Evolutionary conservation across 2,888 invertebrate genomes (phyloP).

Genomic region (Bombylius major): DNA sequence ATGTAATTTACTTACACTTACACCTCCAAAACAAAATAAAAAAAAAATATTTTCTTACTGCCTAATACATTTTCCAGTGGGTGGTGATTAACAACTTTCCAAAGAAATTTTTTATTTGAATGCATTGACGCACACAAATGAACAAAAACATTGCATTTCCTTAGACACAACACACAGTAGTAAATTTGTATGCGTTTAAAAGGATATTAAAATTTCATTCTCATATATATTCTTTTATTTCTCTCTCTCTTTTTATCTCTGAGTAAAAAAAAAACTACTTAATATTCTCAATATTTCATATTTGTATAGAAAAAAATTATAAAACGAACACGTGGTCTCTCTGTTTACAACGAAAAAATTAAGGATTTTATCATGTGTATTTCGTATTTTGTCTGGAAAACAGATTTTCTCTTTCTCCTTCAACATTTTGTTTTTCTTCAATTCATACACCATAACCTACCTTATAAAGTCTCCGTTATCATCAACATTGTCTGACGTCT

Average conservation of each 20-base stretch:
- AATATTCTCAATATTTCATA: background rate
- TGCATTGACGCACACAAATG: background rate
- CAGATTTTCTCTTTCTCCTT: background rate
- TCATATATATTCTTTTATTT: too few species aligned
- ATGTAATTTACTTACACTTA: too few species aligned
- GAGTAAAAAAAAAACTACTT: too few species aligned
- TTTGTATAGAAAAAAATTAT: background rate
- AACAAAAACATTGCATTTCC: background rate
- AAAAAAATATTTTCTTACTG: too few species aligned
- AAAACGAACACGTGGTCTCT: background rate
- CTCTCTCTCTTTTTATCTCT: too few species aligned
- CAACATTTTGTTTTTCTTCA: background rate
- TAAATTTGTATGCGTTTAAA: too few species aligned
- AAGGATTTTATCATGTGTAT: background rate
- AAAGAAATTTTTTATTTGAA: background rate
- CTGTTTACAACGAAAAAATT: background rate
- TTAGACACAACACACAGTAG: too few species aligned
- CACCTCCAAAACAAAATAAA: too few species aligned
- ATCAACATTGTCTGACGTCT: background rate
- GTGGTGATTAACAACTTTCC: constrained; percentile 7
- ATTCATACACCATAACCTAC: background rate
- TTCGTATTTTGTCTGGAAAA: background rate
- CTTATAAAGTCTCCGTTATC: background rate
- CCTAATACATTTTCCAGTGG: background rate
- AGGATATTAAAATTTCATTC: too few species aligned